These are phyloP conservation scores for Nansenia antarctica DNA, from an alignment of 2,113 vertebrate species.

Conservation along the genomic window DNA sequence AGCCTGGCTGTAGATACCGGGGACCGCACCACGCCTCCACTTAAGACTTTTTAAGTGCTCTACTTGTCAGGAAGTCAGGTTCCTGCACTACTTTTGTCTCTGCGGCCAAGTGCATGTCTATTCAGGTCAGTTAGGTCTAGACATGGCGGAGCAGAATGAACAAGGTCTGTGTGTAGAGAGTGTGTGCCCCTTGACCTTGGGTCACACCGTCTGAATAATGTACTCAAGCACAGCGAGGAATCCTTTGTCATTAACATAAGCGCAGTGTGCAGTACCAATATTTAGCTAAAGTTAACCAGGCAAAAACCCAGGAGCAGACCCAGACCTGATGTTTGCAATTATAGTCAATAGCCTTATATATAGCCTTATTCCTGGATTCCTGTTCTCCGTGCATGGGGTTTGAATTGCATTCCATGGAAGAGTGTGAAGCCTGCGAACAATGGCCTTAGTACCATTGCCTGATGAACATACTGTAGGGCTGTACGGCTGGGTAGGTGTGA, in stretches of 20 bases:
- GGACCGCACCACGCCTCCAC: not conserved
- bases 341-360: not conserved
- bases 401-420: not conserved
- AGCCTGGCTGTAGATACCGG: not conserved
- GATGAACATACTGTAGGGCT: no score
- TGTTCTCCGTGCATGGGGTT: not conserved
- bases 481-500: no score
- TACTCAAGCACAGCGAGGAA: conserved; percentile 6
- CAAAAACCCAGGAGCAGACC: not conserved
- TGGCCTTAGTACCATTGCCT: no score
- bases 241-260: conserved; percentile 17
- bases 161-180: conserved; percentile 8
- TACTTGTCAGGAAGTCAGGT: conserved; percentile 20
- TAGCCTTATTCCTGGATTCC: not conserved
- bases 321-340: not conserved
- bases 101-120: conserved; percentile 5
- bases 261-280: not conserved
- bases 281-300: not conserved
- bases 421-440: no score
- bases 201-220: conserved; percentile 14
- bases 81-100: conserved; percentile 6
- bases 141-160: conserved; percentile 15
- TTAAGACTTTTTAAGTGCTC: conserved; percentile 10
- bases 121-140: conserved; percentile 9
- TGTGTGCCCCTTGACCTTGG: conserved; percentile 10